phyloP scores from a whole-genome alignment of 2,113 vertebrate genomes.

The Castor canadensis region DNA sequence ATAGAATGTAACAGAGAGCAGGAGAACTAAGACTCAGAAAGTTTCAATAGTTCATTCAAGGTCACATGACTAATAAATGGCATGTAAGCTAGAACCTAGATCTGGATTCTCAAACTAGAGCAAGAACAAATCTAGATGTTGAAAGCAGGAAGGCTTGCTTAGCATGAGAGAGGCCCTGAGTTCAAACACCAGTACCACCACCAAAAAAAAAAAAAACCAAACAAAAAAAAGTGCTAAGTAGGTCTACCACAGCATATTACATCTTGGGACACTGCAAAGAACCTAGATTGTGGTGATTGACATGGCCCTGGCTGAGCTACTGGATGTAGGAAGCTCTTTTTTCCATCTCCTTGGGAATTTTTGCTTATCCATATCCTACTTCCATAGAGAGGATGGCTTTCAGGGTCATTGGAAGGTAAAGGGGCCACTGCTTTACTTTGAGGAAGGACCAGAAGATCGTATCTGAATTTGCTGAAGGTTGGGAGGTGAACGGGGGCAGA shows the following conservation, averaged over 20 bases:
- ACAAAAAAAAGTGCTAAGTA: neutral
- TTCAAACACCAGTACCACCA: neutral
- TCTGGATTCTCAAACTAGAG: neutral
- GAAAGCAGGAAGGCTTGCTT: neutral
- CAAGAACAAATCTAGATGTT: neutral
- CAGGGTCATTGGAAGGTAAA: neutral
- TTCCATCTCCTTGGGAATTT: neutral
- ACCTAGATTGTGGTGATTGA: no score
- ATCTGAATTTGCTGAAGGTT: neutral
- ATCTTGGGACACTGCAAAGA: neutral
- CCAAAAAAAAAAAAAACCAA: no score
- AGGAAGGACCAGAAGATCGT: neutral
- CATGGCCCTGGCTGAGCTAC: neutral
- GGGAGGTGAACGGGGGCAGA: neutral
- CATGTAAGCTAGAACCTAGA: neutral
- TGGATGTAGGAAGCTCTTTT: neutral
- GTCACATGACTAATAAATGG: neutral
- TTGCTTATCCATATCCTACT: neutral
- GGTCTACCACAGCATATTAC: no score
- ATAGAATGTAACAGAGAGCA: neutral
- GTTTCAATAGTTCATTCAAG: neutral
- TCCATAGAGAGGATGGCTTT: neutral
- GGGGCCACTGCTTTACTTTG: no score
- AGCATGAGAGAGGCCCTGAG: neutral
- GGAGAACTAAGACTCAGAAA: neutral